Evolutionary conservation across 2,113 vertebrate genomes (phyloP).

Genomic region (Promerops cafer): DNA sequence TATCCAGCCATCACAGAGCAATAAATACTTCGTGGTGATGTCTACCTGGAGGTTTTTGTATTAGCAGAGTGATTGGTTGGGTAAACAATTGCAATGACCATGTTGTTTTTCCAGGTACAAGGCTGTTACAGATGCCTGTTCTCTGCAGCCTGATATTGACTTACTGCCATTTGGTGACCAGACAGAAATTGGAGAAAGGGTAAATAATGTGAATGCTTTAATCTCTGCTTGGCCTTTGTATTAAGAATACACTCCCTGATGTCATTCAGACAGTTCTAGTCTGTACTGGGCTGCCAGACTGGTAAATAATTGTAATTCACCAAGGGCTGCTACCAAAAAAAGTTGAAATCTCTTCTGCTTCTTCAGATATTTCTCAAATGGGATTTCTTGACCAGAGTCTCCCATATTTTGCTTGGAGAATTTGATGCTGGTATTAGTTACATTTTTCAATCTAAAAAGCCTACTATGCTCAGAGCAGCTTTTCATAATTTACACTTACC

Average conservation of each 20-base stretch:
- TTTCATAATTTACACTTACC: background rate
- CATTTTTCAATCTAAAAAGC: background rate
- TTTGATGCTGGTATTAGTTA: background rate
- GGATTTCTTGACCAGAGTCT: background rate
- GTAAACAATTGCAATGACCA: background rate
- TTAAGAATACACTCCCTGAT: background rate
- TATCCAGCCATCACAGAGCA: background rate
- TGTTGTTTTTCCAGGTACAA: conserved; percentile 82
- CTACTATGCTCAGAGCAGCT: background rate
- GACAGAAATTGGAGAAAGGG: conserved; percentile 98
- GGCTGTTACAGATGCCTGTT: conserved; percentile 93
- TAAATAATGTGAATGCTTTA: conserved; percentile 53
- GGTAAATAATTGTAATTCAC: background rate
- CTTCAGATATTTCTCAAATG: background rate
- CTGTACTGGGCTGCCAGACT: background rate
- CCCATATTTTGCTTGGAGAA: background rate
- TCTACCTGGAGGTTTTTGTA: background rate
- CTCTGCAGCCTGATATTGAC: conserved; percentile 97
- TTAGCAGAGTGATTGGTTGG: background rate
- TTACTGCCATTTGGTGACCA: conserved; percentile 95
- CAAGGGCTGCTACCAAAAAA: background rate
- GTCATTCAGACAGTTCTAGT: background rate
- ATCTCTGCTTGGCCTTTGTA: background rate
- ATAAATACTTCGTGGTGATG: background rate
- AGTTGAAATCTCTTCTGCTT: background rate